Percentiles rank a stretch among this genome's conserved stretches.
Conservation (phyloP, 2,113 vertebrate genomes). For the Sorex fumeus region DNA sequence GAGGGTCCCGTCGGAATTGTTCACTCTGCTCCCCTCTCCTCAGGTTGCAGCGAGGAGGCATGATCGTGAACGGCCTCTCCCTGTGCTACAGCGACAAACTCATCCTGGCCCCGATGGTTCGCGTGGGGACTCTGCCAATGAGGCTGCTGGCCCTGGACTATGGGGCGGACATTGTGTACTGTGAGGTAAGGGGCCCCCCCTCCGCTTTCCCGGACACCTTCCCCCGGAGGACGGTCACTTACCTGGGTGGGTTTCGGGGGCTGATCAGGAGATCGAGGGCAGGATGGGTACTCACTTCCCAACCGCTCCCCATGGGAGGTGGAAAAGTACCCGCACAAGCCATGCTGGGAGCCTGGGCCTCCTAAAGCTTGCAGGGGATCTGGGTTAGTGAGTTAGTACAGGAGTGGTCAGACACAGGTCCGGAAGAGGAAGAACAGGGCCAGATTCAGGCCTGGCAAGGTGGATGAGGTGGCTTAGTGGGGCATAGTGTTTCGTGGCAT, state of each 20-base stretch:
- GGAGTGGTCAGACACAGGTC: slow-evolving; percentile 5
- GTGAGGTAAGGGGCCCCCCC: slow-evolving; percentile 91
- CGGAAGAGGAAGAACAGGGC: slow-evolving; percentile 7
- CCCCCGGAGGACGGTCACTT: neutral
- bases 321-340: neutral
- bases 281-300: neutral
- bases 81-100: slow-evolving; percentile 92
- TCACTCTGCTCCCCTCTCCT: slow-evolving; percentile 43
- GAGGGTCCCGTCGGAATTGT: slow-evolving; percentile 4
- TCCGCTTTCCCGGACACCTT: neutral
- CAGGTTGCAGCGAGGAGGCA: slow-evolving; percentile 71
- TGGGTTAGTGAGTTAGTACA: neutral
- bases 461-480: neutral
- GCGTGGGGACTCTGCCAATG: slow-evolving; percentile 97
- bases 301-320: neutral
- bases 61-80: slow-evolving; percentile 84
- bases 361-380: too few species aligned
- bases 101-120: slow-evolving; percentile 97
- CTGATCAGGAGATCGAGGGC: neutral
- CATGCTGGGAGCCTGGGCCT: too few species aligned
- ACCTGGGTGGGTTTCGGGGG: neutral
- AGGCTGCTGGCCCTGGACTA: slow-evolving; percentile 96
- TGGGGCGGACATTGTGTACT: slow-evolving; percentile 97
- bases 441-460: neutral
- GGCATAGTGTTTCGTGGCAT: neutral